Base-by-base conservation (phyloP, 2,797 vertebrate genomes). In the Streptopelia turtur region DNA sequence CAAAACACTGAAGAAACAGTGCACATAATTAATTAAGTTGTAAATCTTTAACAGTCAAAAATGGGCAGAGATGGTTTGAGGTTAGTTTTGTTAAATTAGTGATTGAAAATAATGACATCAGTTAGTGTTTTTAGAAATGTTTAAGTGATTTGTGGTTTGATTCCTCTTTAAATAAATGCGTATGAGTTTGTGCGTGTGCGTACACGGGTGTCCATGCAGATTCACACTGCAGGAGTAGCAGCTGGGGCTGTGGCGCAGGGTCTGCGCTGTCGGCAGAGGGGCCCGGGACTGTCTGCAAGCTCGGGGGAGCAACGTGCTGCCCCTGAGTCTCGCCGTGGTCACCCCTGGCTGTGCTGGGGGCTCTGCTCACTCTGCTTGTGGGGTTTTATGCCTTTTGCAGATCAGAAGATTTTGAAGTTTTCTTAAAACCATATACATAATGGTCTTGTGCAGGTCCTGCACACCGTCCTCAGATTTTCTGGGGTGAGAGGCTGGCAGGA, bases 391-490 rank as follows among this genome's bases (percentile, higher is more conserved):
- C 78, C 33, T 84, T 80, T 86, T 79, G 87, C 81, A 79, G 37
- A 78, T 87, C 61, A 64, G 83, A 70, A 82, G 50, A 88, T 95
- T 96, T 96, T 89, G 47, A 96, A 80, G 45, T 66, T 96, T 86
- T 74, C 61, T 65, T 93, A n/a, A 81, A 87, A 65, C 56, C 90
- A n/a, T 56, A 22, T 81, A 78, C 28, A 82, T 89, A 81, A 88
- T 55, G 87, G 83, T 94, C 31, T 82, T 91, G 59, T 14, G 39
- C 55, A 50, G 64, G 89, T 71, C 79, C 76, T 94, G 90, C 66
- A 18, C 88, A 91, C 95, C 30, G 39, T 31, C 17, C 30, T 96
- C 23, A 5, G 92, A 23, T 8, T 60, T 76, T 75, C 9, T 2
- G 37, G 31, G 13, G 33, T 47, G 31, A 24, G 31, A 69, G 31